Evolutionary conservation across 1,140 invertebrate species (phyloP).

Genomic region (Lepidotrigona ventralis): DNA sequence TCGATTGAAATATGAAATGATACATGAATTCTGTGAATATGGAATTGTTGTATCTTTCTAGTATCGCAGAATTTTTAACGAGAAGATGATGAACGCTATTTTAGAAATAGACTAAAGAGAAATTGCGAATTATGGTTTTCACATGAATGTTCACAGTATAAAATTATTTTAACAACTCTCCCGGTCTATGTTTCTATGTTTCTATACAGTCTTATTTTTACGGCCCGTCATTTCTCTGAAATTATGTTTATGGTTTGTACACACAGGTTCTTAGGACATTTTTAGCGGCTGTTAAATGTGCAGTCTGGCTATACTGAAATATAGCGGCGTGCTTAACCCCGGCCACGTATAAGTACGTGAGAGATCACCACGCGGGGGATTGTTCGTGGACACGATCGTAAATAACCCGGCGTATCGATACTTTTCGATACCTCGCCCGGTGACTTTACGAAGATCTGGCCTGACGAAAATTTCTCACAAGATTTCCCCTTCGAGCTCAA

Average conservation of each 20-base stretch:
- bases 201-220: not conserved
- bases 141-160: not conserved
- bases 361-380: conserved; percentile 56
- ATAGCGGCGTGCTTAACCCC: conserved; percentile 46
- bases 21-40: too few relatives aligned
- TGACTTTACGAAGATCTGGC: not conserved
- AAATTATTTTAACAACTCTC: not conserved
- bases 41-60: too few relatives aligned
- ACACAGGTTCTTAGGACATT: conserved; percentile 46
- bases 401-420: conserved; percentile 50
- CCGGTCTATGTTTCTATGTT: not conserved
- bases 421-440: not conserved
- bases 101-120: too few relatives aligned
- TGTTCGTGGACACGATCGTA: conserved; percentile 57
- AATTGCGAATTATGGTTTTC: too few relatives aligned
- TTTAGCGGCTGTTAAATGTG: conserved; percentile 25
- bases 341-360: conserved; percentile 51
- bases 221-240: not conserved
- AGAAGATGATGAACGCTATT: too few relatives aligned
- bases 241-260: conserved; percentile 32
- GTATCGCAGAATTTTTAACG: too few relatives aligned
- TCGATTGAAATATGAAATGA: too few relatives aligned
- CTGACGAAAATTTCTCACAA: not conserved
- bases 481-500: too few relatives aligned
- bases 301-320: conserved; percentile 56